Conservation (phyloP, 2,888 invertebrate species). For the Metopia argyrocephala region DNA sequence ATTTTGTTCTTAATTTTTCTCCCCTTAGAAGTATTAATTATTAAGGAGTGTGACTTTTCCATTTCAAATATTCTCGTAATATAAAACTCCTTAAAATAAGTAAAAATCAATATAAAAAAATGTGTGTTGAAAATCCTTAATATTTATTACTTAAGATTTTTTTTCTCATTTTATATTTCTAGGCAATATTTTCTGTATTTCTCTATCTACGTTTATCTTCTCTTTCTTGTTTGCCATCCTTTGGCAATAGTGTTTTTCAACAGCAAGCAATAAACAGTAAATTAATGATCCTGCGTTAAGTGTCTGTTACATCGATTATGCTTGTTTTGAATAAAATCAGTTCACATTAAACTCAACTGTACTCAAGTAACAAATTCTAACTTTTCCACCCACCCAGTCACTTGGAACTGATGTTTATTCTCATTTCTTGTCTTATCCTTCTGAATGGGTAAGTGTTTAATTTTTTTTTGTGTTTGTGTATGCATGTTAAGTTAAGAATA, state of each 20-base stretch:
- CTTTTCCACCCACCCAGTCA: too few species aligned
- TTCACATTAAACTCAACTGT: constrained; percentile 53
- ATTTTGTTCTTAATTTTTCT: too few species aligned
- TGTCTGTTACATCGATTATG: constrained; percentile 58
- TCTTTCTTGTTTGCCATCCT: not conserved
- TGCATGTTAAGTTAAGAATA: not conserved
- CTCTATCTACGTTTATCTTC: not conserved
- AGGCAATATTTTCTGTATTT: not conserved
- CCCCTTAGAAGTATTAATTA: too few species aligned
- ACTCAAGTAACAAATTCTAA: constrained; percentile 18
- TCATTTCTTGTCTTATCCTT: not conserved
- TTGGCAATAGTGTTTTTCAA: not conserved
- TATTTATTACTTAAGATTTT: too few species aligned
- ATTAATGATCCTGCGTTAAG: constrained; percentile 62
- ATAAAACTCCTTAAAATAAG: too few species aligned
- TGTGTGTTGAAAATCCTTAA: too few species aligned
- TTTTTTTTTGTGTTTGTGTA: not conserved
- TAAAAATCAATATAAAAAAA: too few species aligned
- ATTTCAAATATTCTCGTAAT: too few species aligned
- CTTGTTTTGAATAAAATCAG: constrained; percentile 52
- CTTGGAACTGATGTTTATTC: not conserved
- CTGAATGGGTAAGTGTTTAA: not conserved
- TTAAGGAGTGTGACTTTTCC: too few species aligned
- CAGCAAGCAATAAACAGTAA: constrained; percentile 34
- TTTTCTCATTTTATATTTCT: not conserved